A percentile compares a stretch with the other conserved stretches of the same genome.
Conservation (phyloP, 2,888 invertebrate genomes). For the Endomychus coccineus region DNA sequence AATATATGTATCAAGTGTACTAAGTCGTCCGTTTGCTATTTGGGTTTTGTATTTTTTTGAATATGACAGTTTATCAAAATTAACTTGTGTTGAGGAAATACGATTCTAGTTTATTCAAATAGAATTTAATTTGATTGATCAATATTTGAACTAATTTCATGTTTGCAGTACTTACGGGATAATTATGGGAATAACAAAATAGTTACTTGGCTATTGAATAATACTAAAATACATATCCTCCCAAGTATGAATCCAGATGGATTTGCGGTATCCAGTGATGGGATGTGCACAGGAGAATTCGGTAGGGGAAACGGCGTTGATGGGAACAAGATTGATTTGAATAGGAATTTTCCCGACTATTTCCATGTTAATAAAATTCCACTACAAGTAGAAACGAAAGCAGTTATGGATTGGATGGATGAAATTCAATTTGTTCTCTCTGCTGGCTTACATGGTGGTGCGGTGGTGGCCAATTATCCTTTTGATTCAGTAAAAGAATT, state of each 20-base stretch:
- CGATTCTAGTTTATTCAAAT: no score
- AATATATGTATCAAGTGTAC: no score
- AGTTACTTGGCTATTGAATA: constrained; percentile 54
- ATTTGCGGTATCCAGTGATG: constrained; percentile 41
- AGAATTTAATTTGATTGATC: no score
- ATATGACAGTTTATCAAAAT: no score
- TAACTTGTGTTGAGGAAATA: no score
- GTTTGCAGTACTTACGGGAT: constrained; percentile 43
- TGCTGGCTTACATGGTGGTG: constrained; percentile 59
- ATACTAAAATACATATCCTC: constrained; percentile 63
- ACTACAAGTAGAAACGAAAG: constrained; percentile 51
- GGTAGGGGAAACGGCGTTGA: constrained; percentile 33
- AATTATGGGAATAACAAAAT: constrained; percentile 44
- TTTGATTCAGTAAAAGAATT: constrained; percentile 50
- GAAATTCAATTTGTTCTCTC: constrained; percentile 54
- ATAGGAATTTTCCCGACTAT: constrained; percentile 59
- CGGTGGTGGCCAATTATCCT: constrained; percentile 63
- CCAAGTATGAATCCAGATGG: constrained; percentile 74
- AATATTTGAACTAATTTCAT: constrained; percentile 6
- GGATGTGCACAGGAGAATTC: constrained; percentile 26
- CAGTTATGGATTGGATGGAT: constrained; percentile 53
- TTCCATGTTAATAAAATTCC: constrained; percentile 42
- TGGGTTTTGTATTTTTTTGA: no score
- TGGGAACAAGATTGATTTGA: constrained; percentile 40
- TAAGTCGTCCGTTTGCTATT: no score